Base-by-base conservation (phyloP, 2,888 invertebrate genomes). In the Zygaena filipendulae region DNA sequence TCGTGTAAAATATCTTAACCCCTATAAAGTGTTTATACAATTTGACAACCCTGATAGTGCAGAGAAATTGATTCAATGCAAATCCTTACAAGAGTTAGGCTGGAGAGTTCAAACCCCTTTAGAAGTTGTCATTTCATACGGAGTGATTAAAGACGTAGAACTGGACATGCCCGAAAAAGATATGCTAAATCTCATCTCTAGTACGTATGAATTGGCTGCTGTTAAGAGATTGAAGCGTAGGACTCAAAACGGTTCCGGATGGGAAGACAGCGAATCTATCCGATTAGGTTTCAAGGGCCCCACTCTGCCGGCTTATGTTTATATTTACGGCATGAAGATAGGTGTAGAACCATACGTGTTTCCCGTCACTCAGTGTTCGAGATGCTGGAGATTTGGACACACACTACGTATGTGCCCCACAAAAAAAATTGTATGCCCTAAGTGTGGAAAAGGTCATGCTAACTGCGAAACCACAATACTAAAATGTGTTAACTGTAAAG, bases 1-100 rank as follows among this genome's bases (percentile, higher is more conserved):
- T 4, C 27, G 27, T 10, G 35, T 45, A 3, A 40, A 43, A 33
- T 45, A 43, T 22, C 29, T 35, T 1, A 35, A 25, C n/a, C 13
- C 27, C 2, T 32, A 30, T 11, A 32, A 32, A 27, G 13, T 31
- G 28, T 25, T 36, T 5, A 21, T 45, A 8, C 22, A 27, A 22
- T 29, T 43, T 13, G 21, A 29, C 6, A 25, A 23, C 9, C 23
- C 21, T 29, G 13, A 23, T 16, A 25, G 33, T 12, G 39, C 34
- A 1, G 30, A 33, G 21, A 36, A 26, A 11, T 25, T 32, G 10
- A 5, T 35, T 9, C 21, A 26, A 7, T 29, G 30, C 12, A 20
- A 38, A 24, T 22, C 18, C 8, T 27, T 39, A 14, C 23, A 8
- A 4, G 23, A 29, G n/a, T 6, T 29, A 11, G 33, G 27, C 2